These are phyloP conservation scores for Phyto melanocephala DNA, from an alignment of 2,888 invertebrate species.

Conservation along the genomic window DNA sequence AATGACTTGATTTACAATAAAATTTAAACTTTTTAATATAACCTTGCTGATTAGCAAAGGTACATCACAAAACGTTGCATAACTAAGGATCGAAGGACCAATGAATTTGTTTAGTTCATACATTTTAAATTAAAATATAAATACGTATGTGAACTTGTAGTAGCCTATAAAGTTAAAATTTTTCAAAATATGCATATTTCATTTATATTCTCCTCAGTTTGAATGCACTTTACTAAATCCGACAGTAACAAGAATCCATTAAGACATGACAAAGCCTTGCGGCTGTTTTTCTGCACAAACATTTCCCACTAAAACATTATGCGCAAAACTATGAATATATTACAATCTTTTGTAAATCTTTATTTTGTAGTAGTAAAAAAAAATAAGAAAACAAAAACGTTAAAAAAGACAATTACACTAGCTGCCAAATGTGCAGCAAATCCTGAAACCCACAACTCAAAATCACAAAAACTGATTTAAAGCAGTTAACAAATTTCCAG, in stretches of 20 bases:
- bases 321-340: neutral
- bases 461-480: neutral
- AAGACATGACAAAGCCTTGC: slow-evolving; percentile 2
- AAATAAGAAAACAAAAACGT: neutral
- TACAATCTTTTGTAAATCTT: neutral
- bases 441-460: neutral
- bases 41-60: too few relatives aligned
- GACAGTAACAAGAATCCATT: slow-evolving; percentile 6
- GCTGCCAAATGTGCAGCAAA: slow-evolving; percentile 7
- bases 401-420: slow-evolving; percentile 25
- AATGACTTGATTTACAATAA: too few relatives aligned
- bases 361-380: neutral
- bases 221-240: neutral
- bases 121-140: too few relatives aligned
- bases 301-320: slow-evolving; percentile 17
- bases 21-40: too few relatives aligned
- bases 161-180: too few relatives aligned
- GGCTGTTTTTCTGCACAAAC: neutral
- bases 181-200: too few relatives aligned
- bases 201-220: neutral
- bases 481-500: neutral
- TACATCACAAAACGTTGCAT: too few relatives aligned
- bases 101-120: too few relatives aligned
- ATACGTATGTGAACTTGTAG: too few relatives aligned
- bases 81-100: too few relatives aligned